phyloP scores from a whole-genome alignment of 37 sponge, comb jelly and placozoan species.

The Cliona cf. orientalis region DNA sequence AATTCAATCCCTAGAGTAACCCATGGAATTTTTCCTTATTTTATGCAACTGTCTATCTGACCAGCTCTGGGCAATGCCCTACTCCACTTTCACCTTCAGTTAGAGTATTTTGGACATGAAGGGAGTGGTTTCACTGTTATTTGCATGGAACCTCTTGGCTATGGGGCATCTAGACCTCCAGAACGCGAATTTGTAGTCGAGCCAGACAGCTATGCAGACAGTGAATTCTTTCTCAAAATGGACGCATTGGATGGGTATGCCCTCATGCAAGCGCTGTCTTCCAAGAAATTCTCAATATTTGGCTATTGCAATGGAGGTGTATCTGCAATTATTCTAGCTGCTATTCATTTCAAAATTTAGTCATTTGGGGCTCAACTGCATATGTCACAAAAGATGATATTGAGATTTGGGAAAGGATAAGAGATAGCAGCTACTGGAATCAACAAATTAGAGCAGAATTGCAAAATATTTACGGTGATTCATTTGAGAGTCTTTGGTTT shows the following conservation, averaged over 20 bases:
- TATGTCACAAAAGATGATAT: conserved; percentile 61
- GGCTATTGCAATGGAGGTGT: conserved; percentile 86
- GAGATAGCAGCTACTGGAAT: conserved; percentile 63
- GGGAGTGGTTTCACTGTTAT: no score
- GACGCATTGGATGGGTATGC: conserved; percentile 62
- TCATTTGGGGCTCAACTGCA: conserved; percentile 73
- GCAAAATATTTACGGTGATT: conserved; percentile 54
- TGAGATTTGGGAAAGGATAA: conserved; percentile 37
- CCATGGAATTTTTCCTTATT: no score
- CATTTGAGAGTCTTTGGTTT: conserved; percentile 45
- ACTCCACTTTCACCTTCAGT: no score
- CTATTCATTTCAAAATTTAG: conserved; percentile 47
- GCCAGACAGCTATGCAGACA: no score
- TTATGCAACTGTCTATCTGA: no score
- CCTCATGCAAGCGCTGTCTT: conserved; percentile 60
- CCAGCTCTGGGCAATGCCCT: no score
- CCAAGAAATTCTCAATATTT: conserved; percentile 57
- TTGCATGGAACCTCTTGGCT: no score
- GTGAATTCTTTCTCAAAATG: background rate
- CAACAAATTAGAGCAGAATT: conserved; percentile 24
- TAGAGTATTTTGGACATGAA: no score
- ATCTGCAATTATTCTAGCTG: conserved; percentile 50
- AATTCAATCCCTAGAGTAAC: no score
- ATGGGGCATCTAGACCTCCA: no score
- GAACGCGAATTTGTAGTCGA: no score